Conservation (phyloP, 2,888 invertebrate genomes). For the Nemotelus nigrinus region DNA sequence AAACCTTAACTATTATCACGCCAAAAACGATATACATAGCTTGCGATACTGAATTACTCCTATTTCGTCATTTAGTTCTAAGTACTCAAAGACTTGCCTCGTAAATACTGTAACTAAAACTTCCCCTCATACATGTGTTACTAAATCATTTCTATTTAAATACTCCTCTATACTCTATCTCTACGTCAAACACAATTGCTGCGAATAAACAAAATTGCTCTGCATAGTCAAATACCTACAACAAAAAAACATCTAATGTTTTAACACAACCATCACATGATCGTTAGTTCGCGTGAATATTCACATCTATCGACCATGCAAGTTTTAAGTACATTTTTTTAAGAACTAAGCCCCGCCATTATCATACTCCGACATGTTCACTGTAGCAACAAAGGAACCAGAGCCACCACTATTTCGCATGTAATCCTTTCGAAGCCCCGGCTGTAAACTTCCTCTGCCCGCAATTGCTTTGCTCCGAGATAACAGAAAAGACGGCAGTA, state of each 20-base stretch:
- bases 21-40: too few species aligned
- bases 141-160: too few species aligned
- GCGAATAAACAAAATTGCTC: constrained; percentile 37
- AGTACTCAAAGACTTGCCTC: too few species aligned
- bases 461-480: constrained; percentile 30
- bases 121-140: too few species aligned
- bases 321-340: constrained; percentile 11
- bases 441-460: constrained; percentile 37
- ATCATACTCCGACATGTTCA: background rate
- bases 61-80: too few species aligned
- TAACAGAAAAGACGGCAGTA: constrained; percentile 20
- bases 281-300: constrained; percentile 27
- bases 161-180: too few species aligned
- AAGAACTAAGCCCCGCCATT: background rate
- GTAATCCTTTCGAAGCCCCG: constrained; percentile 20
- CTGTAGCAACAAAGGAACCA: constrained; percentile 1
- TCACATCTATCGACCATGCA: constrained; percentile 18
- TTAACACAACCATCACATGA: constrained; percentile 29
- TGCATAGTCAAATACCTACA: constrained; percentile 21
- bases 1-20: too few species aligned
- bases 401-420: background rate
- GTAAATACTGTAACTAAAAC: too few species aligned
- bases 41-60: too few species aligned
- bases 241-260: constrained; percentile 17
- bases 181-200: constrained; percentile 10